Base-by-base conservation (phyloP, 2,888 invertebrate genomes). In the Muscina levida region DNA sequence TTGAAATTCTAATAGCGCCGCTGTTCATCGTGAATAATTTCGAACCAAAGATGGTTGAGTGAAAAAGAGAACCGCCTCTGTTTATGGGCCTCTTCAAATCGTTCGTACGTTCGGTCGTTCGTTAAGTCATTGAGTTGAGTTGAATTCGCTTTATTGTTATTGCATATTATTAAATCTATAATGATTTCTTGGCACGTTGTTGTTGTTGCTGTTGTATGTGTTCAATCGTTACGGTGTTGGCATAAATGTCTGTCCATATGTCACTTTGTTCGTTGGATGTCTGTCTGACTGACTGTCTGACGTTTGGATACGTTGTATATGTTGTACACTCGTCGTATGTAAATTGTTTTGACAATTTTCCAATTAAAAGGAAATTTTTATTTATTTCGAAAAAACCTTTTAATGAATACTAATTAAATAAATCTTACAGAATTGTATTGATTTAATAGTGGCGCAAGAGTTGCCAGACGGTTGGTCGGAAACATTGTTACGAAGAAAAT, bases 131-230 rank as follows among this genome's bases (percentile, higher is more conserved):
- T n/a, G n/a, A n/a, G n/a, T n/a, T n/a, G n/a, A n/a, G n/a, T n/a
- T n/a, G n/a, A n/a, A n/a, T 31, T 31, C 31, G 4, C 31, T 31
- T 31, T 31, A n/a, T 62, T 39, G 51, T 53, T 51, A 51, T 51
- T 67, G 53, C 53, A 51, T 51, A 51, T 67, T 67, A 51, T 67
- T 56, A 67, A 77, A 72, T 68, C 74, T 74, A 77, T 77, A 74
- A 81, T 77, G 71, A 81, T 81, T 81, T 81, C 80, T 81, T 81
- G 77, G 77, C 81, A 81, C 81, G 81, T 81, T 80, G 59, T 31
- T 56, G 56, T 24, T 24, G 3, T 62, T 62, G 59, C 17, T 51
- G 53, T 56, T 17, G 44, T 26, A 53, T n/a, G 31, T 46, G 53
- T n/a, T n/a, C n/a, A n/a, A n/a, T n/a, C n/a, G n/a, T n/a, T n/a